Conservation (phyloP, 2,888 invertebrate genomes). For the Brenthis daphne region DNA sequence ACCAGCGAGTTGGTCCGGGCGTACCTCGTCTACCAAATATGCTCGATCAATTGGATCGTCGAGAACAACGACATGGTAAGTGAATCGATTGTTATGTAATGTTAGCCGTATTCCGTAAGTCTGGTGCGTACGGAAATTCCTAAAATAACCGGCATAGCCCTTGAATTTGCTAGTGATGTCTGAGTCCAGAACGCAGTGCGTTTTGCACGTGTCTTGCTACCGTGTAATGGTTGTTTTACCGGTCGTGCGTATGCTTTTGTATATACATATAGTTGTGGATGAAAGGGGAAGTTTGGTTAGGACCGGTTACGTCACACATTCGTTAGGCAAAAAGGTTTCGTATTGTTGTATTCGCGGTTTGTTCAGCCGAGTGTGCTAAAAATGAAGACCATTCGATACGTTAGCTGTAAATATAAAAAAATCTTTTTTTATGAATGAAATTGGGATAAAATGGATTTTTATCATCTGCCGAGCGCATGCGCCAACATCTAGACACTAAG, state of each 20-base stretch:
- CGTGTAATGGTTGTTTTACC: conserved; percentile 7
- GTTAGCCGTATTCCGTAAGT: conserved; percentile 37
- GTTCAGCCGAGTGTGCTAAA: not conserved
- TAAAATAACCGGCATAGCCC: conserved; percentile 55
- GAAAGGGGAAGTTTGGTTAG: conserved; percentile 23
- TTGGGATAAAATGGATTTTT: conserved; percentile 24
- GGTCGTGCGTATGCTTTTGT: conserved; percentile 1
- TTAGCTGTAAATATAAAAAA: not conserved
- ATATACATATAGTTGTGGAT: not conserved
- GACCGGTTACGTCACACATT: conserved; percentile 39
- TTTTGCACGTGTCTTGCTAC: conserved; percentile 23
- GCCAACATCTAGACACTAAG: conserved; percentile 10
- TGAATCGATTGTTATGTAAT: conserved; percentile 67
- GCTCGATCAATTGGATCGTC: conserved; percentile 93
- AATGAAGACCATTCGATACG: too few species aligned
- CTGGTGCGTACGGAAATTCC: conserved; percentile 51
- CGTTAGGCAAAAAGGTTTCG: conserved; percentile 6
- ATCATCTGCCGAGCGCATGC: conserved; percentile 27
- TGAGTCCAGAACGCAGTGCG: conserved; percentile 22
- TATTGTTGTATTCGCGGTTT: conserved; percentile 1
- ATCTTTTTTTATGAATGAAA: conserved; percentile 25
- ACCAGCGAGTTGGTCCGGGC: conserved; percentile 95
- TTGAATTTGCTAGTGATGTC: conserved; percentile 49
- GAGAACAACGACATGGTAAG: conserved; percentile 96
- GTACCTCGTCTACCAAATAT: conserved; percentile 94